Evolutionary conservation across 2,113 vertebrate genomes (phyloP), one percentile per base, ranked within the genome.

Genomic region (Corynorhinus townsendii): DNA sequence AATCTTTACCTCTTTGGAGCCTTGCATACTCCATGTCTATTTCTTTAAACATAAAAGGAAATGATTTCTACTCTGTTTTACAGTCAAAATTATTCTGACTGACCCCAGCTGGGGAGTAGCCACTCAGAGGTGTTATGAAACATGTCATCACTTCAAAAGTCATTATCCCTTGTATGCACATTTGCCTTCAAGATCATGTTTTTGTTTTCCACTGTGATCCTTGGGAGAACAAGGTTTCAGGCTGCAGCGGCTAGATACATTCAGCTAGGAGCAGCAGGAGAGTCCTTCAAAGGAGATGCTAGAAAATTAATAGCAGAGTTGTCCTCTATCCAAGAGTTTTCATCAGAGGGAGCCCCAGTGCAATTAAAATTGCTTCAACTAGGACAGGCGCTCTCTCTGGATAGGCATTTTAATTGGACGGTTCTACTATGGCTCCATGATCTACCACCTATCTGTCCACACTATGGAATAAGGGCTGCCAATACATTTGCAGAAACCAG

Each of bases 381-480:
- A 24, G 75, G 43, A 94, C 85, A 43, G 0, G 11, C 0, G 2
- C 0, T 35, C 56, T 90, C 75, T 91, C 66, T 28, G 12, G 22
- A 20, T 4, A 59, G 22, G 16, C 62, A 86, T 96, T 97, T 96
- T 95, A 97, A 95, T 35, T 90, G 28, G 12, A 72, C 82, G 8
- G 0, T 93, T 94, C 94, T 96, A 12, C 5, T 80, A 9, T 35
- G n/a, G 4, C n/a, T 88, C 19, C 77, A 62, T 80, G 86, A 85
- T 82, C 66, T 14, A 66, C 86, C 10, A 75, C 73, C n/a, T 90
- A 16, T 77, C 33, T 8, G 45, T 88, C 45, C 56, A 15, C 12
- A 40, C 10, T 79, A 7, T 45, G 40, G 22, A 89, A 54, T 49
- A 95, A 19, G 7, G 3, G 38, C 30, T 91, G 71, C 28, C 30